Conservation (phyloP, 1,140 invertebrate genomes). For the Drosophila truncata region DNA sequence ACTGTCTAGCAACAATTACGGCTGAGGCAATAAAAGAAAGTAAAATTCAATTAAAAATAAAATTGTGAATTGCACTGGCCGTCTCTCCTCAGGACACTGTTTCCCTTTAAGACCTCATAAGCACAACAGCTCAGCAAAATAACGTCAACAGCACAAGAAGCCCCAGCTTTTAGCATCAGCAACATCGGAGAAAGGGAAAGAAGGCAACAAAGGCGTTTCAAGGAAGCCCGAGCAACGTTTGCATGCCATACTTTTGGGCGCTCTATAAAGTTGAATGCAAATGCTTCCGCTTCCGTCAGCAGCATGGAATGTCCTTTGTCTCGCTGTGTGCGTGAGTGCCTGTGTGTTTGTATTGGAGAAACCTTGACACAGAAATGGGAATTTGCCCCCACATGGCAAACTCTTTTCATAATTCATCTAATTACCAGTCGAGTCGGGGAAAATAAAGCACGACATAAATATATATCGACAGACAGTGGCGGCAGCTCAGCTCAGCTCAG, state of each 20-base stretch:
- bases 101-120: conserved; percentile 17
- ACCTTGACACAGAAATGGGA: conserved; percentile 52
- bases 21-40: conserved; percentile 37
- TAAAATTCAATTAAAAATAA: conserved; percentile 52
- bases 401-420: conserved; percentile 52
- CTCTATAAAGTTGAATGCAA: conserved; percentile 49
- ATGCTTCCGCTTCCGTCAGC: conserved; percentile 53
- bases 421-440: conserved; percentile 49
- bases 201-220: conserved; percentile 4
- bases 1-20: conserved; percentile 53
- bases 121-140: conserved; percentile 10
- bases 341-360: conserved; percentile 7
- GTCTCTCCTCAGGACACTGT: conserved; percentile 1
- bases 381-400: conserved; percentile 17
- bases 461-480: conserved; percentile 31
- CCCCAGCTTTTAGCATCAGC: not conserved
- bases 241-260: conserved; percentile 62
- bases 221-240: conserved; percentile 10
- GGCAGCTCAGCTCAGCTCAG: not conserved
- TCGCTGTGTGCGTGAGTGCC: conserved; percentile 3
- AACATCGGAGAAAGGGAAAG: conserved; percentile 1
- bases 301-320: conserved; percentile 14
- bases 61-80: conserved; percentile 38
- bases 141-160: not conserved
- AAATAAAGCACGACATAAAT: conserved; percentile 41